Evolutionary conservation across 2,113 vertebrate genomes (phyloP).

Genomic region (Monopterus albus): DNA sequence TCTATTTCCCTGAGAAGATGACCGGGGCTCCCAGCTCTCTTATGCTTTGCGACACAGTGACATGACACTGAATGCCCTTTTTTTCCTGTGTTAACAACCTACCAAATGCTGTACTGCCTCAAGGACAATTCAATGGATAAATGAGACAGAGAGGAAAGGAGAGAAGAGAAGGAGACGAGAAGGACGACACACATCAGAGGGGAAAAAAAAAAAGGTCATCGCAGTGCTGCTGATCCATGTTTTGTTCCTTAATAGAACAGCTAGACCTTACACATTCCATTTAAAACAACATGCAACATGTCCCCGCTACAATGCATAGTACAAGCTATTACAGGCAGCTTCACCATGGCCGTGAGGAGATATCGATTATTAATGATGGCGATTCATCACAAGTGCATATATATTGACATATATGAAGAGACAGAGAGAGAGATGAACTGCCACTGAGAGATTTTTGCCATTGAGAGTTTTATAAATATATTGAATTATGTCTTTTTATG

Average conservation of each 20-base stretch:
- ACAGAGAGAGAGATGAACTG: too few relatives aligned
- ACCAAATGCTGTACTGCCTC: constrained; percentile 59
- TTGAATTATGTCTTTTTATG: too few relatives aligned
- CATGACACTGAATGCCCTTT: constrained; percentile 81
- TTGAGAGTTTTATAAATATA: too few relatives aligned
- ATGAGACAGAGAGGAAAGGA: constrained; percentile 55
- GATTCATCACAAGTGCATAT: constrained; percentile 8
- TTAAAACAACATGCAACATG: constrained; percentile 58
- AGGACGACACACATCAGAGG: background rate
- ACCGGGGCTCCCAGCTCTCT: constrained; percentile 53
- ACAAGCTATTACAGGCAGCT: constrained; percentile 29
- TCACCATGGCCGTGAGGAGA: constrained; percentile 25
- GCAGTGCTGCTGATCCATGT: constrained; percentile 42
- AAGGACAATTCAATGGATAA: constrained; percentile 71
- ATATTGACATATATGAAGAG: too few relatives aligned
- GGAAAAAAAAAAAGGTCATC: constrained; percentile 37
- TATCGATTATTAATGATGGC: constrained; percentile 55
- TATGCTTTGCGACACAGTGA: constrained; percentile 68
- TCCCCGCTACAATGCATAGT: constrained; percentile 30
- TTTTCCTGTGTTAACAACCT: constrained; percentile 69
- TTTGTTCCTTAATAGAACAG: constrained; percentile 52
- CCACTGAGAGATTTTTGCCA: too few relatives aligned
- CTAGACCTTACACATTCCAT: constrained; percentile 51
- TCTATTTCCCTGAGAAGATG: constrained; percentile 76
- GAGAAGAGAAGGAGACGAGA: constrained; percentile 36